These are phyloP conservation scores for Pangasius macronema DNA, from an alignment of 2,797 vertebrate species.

Conservation along the genomic window DNA sequence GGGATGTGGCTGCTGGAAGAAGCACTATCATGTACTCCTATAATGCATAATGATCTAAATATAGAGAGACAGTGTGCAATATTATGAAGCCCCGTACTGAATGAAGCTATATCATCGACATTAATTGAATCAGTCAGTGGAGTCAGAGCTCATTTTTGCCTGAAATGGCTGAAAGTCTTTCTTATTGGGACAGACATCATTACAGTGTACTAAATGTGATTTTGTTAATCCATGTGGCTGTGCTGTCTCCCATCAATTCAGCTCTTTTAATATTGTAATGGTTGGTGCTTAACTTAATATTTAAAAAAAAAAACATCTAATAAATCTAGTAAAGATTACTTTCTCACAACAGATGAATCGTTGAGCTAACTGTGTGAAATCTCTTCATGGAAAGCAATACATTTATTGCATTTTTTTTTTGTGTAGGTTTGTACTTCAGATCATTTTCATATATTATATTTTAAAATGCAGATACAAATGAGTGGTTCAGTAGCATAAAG, in stretches of 20 bases:
- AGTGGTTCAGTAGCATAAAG: background rate
- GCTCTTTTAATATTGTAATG: conserved; percentile 18
- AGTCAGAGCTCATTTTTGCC: conserved; percentile 16
- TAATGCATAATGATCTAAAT: conserved; percentile 27
- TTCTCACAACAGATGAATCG: background rate
- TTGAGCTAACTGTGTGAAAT: conserved; percentile 7
- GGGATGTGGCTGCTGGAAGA: conserved; percentile 8
- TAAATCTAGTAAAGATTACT: conserved; percentile 2
- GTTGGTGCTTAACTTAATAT: background rate
- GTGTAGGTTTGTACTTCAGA: background rate
- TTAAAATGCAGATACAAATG: background rate
- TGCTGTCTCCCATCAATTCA: conserved; percentile 13
- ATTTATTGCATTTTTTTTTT: background rate
- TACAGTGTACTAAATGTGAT: conserved; percentile 13
- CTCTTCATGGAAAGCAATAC: background rate
- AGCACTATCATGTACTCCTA: background rate
- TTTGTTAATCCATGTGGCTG: conserved; percentile 38
- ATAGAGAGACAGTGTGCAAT: background rate
- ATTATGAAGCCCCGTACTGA: conserved; percentile 1
- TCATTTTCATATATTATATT: background rate
- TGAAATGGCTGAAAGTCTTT: conserved; percentile 5
- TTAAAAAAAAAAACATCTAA: background rate
- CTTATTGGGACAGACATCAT: conserved; percentile 23
- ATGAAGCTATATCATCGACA: background rate
- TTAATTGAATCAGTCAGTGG: conserved; percentile 8